A percentile compares a stretch with the other conserved stretches of the same genome.
Evolutionary conservation across 2,888 invertebrate genomes (phyloP).

Genomic region (Drosophila rubida): DNA sequence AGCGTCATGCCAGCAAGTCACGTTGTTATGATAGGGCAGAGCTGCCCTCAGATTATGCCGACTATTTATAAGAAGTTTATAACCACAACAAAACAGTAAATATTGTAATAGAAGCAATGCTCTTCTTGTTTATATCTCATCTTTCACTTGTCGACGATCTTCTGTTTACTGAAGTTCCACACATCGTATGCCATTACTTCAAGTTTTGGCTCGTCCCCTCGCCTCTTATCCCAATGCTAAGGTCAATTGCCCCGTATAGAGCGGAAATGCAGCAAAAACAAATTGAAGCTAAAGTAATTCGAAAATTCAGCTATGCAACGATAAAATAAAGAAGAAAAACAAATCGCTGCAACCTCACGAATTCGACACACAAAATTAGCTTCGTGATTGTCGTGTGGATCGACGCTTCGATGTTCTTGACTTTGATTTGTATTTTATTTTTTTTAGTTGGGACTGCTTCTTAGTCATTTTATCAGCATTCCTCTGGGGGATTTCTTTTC

Average conservation of each 20-base stretch:
- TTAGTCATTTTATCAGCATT: constrained; percentile 66
- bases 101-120: background rate
- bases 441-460: constrained; percentile 9
- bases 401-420: constrained; percentile 59
- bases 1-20: constrained; percentile 12
- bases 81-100: background rate
- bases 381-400: constrained; percentile 38
- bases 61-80: constrained; percentile 1
- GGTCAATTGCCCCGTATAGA: constrained; percentile 58
- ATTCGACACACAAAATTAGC: constrained; percentile 53
- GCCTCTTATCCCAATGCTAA: constrained; percentile 23
- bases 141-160: constrained; percentile 4
- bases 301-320: constrained; percentile 27
- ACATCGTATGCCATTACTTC: constrained; percentile 8
- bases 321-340: constrained; percentile 19
- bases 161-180: constrained; percentile 7
- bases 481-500: constrained; percentile 30
- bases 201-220: background rate
- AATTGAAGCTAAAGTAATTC: constrained; percentile 23
- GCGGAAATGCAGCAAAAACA: constrained; percentile 60
- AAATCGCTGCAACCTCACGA: constrained; percentile 21
- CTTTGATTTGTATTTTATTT: constrained; percentile 59
- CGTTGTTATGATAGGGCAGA: background rate
- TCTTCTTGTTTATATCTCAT: background rate
- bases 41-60: background rate